These are phyloP conservation scores for Rhincodon typus DNA, from an alignment of 2,797 vertebrate genomes.

Conservation along the genomic window DNA sequence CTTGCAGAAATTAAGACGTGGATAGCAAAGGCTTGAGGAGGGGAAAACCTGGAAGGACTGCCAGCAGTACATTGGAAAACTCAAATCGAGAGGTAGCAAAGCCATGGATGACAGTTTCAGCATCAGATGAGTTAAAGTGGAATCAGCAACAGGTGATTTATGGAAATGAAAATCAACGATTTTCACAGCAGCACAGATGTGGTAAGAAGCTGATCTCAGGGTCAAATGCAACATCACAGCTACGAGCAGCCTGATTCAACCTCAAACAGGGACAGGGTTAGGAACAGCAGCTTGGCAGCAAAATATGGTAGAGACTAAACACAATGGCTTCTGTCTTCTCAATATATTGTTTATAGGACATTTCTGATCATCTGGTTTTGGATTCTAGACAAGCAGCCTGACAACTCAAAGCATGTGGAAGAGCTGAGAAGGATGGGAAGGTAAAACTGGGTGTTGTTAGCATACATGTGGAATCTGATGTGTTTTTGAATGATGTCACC, in stretches of 20 bases:
- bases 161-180: background rate
- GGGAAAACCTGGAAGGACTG: too few relatives aligned
- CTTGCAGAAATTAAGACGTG: background rate
- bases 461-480: background rate
- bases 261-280: background rate
- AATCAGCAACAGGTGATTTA: background rate
- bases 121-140: background rate
- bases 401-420: background rate
- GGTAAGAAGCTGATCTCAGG: background rate
- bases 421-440: background rate
- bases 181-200: background rate
- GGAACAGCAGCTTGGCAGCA: background rate
- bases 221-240: background rate
- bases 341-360: background rate
- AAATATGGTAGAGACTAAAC: background rate
- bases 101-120: background rate
- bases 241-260: background rate
- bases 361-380: background rate
- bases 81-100: background rate
- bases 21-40: background rate
- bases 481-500: background rate
- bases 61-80: too few relatives aligned
- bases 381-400: background rate
- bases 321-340: background rate
- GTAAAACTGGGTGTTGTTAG: background rate